These are phyloP conservation scores for Eupithecia subumbrata DNA, from an alignment of 2,888 invertebrate species.

Conservation along the genomic window DNA sequence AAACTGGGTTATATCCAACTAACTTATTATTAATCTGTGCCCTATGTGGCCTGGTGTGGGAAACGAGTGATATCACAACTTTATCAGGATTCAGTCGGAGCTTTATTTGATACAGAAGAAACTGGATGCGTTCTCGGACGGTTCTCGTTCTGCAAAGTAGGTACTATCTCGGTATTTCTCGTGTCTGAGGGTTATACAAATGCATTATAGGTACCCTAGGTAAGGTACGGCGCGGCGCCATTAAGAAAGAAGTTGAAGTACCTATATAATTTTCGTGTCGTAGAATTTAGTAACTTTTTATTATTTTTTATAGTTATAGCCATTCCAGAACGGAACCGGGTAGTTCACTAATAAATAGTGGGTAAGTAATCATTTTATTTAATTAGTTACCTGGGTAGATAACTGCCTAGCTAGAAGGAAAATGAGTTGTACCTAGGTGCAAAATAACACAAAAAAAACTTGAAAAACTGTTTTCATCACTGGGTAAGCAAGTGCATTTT, in stretches of 20 bases:
- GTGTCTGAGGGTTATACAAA: too few species aligned
- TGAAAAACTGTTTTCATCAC: not conserved
- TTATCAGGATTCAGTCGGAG: slow-evolving; percentile 1
- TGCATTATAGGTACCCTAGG: too few species aligned
- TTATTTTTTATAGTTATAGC: too few species aligned
- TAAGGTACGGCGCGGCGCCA: too few species aligned
- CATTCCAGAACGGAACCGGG: too few species aligned
- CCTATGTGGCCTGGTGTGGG: slow-evolving; percentile 21
- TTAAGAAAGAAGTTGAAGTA: too few species aligned
- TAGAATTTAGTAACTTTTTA: too few species aligned
- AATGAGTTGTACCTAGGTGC: not conserved
- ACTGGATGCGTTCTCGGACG: not conserved
- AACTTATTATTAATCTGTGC: slow-evolving; percentile 34
- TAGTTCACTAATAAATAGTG: too few species aligned
- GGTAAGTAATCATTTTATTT: too few species aligned
- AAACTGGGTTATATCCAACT: slow-evolving; percentile 61
- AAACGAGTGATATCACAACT: slow-evolving; percentile 20
- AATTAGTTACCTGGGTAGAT: not conserved
- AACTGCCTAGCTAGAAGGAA: too few species aligned
- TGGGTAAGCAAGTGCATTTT: not conserved
- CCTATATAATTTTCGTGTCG: too few species aligned
- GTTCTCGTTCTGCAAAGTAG: not conserved
- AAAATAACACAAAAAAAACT: not conserved
- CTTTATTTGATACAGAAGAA: not conserved
- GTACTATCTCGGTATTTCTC: not conserved